Conservation (phyloP, 1,140 invertebrate species). For the Philotrypesis tridentata region DNA sequence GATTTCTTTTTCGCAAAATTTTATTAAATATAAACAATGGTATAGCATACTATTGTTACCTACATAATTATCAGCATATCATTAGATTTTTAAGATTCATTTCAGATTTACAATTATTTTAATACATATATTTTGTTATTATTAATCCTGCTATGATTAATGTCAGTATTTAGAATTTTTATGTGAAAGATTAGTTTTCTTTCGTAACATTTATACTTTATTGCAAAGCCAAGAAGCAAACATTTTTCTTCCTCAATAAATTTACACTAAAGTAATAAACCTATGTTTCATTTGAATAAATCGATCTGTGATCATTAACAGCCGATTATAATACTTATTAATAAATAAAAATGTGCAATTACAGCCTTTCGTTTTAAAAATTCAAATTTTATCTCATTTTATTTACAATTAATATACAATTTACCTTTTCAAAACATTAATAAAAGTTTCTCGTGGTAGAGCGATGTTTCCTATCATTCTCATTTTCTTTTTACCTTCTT, state of each 20-base stretch:
- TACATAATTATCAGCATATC: slow-evolving; percentile 37
- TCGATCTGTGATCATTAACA: slow-evolving; percentile 46
- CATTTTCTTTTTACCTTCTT: slow-evolving; percentile 95
- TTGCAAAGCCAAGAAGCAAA: slow-evolving; percentile 12
- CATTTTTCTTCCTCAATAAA: slow-evolving; percentile 13
- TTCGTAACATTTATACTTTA: slow-evolving; percentile 36
- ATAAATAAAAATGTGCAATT: slow-evolving; percentile 45
- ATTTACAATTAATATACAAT: slow-evolving; percentile 38
- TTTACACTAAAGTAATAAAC: slow-evolving; percentile 34
- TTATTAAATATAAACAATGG: slow-evolving; percentile 18
- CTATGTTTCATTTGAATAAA: slow-evolving; percentile 32
- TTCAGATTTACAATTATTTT: slow-evolving; percentile 27
- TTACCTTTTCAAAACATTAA: slow-evolving; percentile 91
- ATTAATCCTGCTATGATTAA: slow-evolving; percentile 31
- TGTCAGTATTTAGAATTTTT: slow-evolving; percentile 46
- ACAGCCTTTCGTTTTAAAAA: slow-evolving; percentile 28
- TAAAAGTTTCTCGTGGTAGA: slow-evolving; percentile 94
- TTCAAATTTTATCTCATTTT: slow-evolving; percentile 1
- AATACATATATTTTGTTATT: slow-evolving; percentile 34
- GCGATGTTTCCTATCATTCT: slow-evolving; percentile 92
- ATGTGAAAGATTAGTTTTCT: slow-evolving; percentile 27
- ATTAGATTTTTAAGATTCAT: slow-evolving; percentile 35
- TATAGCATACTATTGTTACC: slow-evolving; percentile 20
- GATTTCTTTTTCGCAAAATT: background rate
- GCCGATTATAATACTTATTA: slow-evolving; percentile 46